Base-by-base conservation (phyloP, 2,797 vertebrate species). In the Danio jaintianensis region DNA sequence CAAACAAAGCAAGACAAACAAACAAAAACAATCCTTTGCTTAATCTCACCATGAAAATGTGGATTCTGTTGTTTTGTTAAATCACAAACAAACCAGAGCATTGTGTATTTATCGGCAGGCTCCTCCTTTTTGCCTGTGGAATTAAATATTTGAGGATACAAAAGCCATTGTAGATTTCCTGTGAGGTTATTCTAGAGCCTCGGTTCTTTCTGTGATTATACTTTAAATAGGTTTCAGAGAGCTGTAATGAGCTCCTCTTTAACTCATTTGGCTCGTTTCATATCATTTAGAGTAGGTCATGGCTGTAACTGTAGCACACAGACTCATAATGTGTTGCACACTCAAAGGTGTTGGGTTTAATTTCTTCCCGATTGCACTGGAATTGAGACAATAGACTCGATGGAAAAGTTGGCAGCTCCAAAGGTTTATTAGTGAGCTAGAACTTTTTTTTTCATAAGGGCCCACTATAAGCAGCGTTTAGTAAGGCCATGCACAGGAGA, bases 381-480 rank as follows among this genome's bases (percentile, higher is more conserved):
- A 74, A 76, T 43, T 29, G 8, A 53, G 48, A 75, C 58, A 42
- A 45, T 66, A 2, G 36, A 61, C 38, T 43, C 1, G 20, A n/a
- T 77, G 52, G 40, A 56, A 48, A 38, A 8, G 5, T 56, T 50
- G 55, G 11, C 12, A 70, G 45, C n/a, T 50, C 45, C 8, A 42
- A 48, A 78, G 61, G 50, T 55, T 13, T 16, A n/a, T 70, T n/a
- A 70, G 29, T 20, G 36, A 70, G 16, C 36, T 4, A 55, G 68
- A 42, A n/a, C 52, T 63, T 29, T 29, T 29, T n/a, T 29, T 52
- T 61, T 55, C 9, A 66, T 29, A 29, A 15, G 20, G 29, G 38
- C 38, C 6, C 43, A 42, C 75, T 10, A 10, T 47, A 10, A 68
- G 64, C 63, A 48, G 63, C 68, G 75, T 58, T 59, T 67, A 56